Conservation (phyloP, 2,888 invertebrate species). For the Halocaridina rubra region DNA sequence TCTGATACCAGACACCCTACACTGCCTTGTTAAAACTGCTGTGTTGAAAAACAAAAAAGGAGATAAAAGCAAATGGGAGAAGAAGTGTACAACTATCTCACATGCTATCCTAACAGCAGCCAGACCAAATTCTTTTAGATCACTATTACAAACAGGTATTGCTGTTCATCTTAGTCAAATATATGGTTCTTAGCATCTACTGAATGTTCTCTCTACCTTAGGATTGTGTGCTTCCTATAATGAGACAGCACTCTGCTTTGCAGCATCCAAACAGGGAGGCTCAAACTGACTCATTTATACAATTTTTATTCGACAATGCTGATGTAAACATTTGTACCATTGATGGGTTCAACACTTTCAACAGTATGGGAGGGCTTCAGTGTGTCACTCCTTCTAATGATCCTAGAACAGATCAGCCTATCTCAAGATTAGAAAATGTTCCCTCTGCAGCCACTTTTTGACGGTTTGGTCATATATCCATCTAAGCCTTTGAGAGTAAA, state of each 20-base stretch:
- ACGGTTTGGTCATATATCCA: conserved; percentile 28
- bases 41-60: background rate
- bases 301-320: conserved; percentile 26
- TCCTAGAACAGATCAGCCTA: conserved; percentile 19
- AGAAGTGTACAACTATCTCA: background rate
- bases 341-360: conserved; percentile 29
- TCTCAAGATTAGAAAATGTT: conserved; percentile 23
- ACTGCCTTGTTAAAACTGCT: too few species aligned
- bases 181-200: conserved; percentile 36
- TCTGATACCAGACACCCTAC: background rate
- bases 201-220: conserved; percentile 20
- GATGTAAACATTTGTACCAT: conserved; percentile 24
- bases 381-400: conserved; percentile 33
- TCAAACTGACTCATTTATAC: conserved; percentile 32
- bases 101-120: background rate
- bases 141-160: background rate
- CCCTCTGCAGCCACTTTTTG: conserved; percentile 23
- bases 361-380: conserved; percentile 32
- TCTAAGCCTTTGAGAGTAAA: conserved; percentile 10
- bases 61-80: background rate
- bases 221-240: conserved; percentile 25
- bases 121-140: background rate
- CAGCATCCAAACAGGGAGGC: conserved; percentile 33
- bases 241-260: conserved; percentile 26
- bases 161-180: conserved; percentile 30